Percentiles rank a stretch among this genome's conserved stretches.
These are phyloP conservation scores for Lingula anatina DNA, from an alignment of 2,888 invertebrate species.

Conservation along the genomic window DNA sequence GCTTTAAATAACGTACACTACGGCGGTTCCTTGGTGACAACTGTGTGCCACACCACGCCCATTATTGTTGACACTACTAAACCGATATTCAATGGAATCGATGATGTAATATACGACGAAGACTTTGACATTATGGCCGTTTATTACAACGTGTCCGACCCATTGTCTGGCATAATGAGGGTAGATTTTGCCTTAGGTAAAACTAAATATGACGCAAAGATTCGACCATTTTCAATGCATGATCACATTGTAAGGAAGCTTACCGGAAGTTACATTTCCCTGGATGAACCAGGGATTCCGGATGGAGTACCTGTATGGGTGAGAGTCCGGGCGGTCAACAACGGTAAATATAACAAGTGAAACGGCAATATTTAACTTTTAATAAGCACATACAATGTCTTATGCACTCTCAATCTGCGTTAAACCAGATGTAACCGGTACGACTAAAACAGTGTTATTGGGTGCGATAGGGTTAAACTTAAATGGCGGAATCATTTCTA, in stretches of 20 bases:
- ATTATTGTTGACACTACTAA: slow-evolving; percentile 26
- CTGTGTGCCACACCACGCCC: slow-evolving; percentile 28
- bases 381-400: not conserved
- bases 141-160: slow-evolving; percentile 26
- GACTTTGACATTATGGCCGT: slow-evolving; percentile 15
- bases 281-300: slow-evolving; percentile 8
- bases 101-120: slow-evolving; percentile 29
- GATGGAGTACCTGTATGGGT: slow-evolving; percentile 33
- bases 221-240: slow-evolving; percentile 19
- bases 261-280: not conserved
- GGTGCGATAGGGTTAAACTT: no score
- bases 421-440: no score
- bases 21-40: slow-evolving; percentile 29
- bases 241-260: not conserved
- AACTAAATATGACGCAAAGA: slow-evolving; percentile 15
- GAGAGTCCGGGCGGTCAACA: slow-evolving; percentile 23
- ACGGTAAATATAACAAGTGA: no score
- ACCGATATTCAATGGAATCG: slow-evolving; percentile 27
- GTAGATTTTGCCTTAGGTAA: slow-evolving; percentile 23
- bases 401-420: not conserved
- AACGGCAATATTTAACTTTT: no score
- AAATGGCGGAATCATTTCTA: no score
- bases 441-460: not conserved
- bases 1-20: slow-evolving; percentile 31
- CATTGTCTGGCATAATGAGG: slow-evolving; percentile 22